phyloP scores from a whole-genome alignment of 2,888 invertebrate genomes.

The Andrena chrysosceles region DNA sequence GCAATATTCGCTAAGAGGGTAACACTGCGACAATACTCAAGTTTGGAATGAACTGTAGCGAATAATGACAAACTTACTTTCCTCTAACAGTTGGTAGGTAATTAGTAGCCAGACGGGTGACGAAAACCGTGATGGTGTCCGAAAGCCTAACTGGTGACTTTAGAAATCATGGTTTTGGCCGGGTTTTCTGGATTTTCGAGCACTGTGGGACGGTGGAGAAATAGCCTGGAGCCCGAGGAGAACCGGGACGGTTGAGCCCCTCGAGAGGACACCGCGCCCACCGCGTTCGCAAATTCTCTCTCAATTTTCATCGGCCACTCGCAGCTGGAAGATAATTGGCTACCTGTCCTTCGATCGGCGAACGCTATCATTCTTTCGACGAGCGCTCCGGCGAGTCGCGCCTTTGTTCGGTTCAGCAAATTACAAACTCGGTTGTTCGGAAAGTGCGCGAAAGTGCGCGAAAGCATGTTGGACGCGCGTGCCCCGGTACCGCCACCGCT shows the following conservation, averaged over 20 bases:
- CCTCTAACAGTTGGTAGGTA: too few relatives aligned
- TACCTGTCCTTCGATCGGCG: slow-evolving; percentile 63
- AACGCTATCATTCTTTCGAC: slow-evolving; percentile 51
- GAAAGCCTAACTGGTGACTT: too few relatives aligned
- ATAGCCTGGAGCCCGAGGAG: slow-evolving; percentile 42
- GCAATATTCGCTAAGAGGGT: too few relatives aligned
- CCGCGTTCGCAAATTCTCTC: slow-evolving; percentile 71
- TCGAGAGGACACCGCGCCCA: slow-evolving; percentile 42
- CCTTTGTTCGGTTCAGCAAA: slow-evolving; percentile 60
- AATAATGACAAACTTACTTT: too few relatives aligned
- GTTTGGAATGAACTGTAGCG: too few relatives aligned
- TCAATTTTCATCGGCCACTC: slow-evolving; percentile 70
- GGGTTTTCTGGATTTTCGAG: too few relatives aligned
- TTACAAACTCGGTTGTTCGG: slow-evolving; percentile 11
- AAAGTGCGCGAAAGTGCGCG: too few relatives aligned
- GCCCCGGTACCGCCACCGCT: neutral
- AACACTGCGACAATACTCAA: too few relatives aligned
- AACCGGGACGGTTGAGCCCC: slow-evolving; percentile 25
- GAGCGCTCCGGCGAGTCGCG: neutral
- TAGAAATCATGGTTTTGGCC: too few relatives aligned
- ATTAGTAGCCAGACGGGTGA: too few relatives aligned
- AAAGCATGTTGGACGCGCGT: too few relatives aligned
- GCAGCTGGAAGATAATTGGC: slow-evolving; percentile 73
- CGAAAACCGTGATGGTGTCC: too few relatives aligned
- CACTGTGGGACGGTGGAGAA: neutral